phyloP scores from a whole-genome alignment of 1,140 invertebrate species.

The Ostrea denselamellosa region DNA sequence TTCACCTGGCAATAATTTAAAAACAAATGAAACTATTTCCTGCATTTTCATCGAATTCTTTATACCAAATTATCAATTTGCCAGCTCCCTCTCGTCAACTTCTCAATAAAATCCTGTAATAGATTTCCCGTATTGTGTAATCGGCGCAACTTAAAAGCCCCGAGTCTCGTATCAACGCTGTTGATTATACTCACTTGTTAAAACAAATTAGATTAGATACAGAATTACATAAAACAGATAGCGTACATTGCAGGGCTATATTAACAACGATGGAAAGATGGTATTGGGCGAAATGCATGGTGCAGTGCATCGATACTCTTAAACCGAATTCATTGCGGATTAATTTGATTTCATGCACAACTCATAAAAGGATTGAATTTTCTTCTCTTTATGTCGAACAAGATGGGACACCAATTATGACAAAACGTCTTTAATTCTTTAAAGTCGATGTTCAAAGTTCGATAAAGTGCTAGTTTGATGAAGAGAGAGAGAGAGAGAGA shows the following conservation, averaged over 20 bases:
- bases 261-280: no score
- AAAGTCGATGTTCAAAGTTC: no score
- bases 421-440: no score
- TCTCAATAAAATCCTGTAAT: conserved; percentile 12
- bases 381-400: no score
- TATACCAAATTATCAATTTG: not conserved
- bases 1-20: not conserved
- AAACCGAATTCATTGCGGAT: no score
- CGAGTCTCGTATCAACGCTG: not conserved
- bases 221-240: conserved; percentile 17
- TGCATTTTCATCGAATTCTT: conserved; percentile 1
- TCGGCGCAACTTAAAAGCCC: not conserved
- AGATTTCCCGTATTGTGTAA: conserved; percentile 17
- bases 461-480: no score
- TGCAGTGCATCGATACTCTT: no score
- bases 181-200: conserved; percentile 26
- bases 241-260: not conserved
- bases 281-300: no score
- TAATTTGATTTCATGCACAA: no score
- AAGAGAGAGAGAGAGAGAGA: conserved; percentile 6
- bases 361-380: no score
- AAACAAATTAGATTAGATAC: conserved; percentile 40
- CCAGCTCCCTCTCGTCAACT: not conserved
- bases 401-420: no score
- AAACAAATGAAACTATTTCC: not conserved